phyloP scores from a whole-genome alignment of 2,113 vertebrate genomes.

The Callopanchax toddi region DNA sequence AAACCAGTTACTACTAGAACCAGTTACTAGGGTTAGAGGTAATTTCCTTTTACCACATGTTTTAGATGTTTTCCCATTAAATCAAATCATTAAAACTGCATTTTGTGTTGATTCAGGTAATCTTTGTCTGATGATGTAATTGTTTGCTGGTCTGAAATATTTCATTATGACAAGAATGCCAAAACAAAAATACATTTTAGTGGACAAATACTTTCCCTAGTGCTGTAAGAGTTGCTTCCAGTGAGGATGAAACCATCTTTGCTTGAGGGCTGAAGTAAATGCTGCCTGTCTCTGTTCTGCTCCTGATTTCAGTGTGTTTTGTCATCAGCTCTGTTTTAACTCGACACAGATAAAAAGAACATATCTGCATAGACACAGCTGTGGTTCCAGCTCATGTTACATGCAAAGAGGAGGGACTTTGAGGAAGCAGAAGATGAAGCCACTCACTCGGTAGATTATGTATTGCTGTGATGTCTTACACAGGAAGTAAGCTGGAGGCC shows the following conservation, averaged over 20 bases:
- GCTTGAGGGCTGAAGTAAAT: background rate
- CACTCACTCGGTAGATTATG: background rate
- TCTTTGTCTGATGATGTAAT: no score
- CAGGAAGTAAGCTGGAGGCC: constrained; percentile 29
- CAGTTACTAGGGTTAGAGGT: no score
- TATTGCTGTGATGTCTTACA: background rate
- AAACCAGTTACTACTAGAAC: no score
- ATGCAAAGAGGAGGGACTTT: constrained; percentile 21
- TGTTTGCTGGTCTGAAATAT: no score
- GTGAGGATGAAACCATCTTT: background rate
- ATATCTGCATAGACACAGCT: constrained; percentile 25
- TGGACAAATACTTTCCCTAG: no score
- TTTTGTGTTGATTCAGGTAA: no score
- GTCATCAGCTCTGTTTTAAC: constrained; percentile 47
- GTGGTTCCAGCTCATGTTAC: constrained; percentile 43
- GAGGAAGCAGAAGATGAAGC: background rate
- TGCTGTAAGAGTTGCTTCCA: no score
- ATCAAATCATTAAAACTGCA: no score
- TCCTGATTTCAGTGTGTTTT: constrained; percentile 3
- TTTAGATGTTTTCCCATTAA: no score
- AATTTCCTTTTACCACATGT: no score
- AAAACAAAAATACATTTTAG: no score
- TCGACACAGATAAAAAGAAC: constrained; percentile 30
- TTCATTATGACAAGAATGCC: no score
- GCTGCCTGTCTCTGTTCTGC: background rate